Percentiles rank a stretch among this genome's conserved stretches.
Conservation (phyloP, 2,797 vertebrate genomes). For the Crenichthys baileyi region DNA sequence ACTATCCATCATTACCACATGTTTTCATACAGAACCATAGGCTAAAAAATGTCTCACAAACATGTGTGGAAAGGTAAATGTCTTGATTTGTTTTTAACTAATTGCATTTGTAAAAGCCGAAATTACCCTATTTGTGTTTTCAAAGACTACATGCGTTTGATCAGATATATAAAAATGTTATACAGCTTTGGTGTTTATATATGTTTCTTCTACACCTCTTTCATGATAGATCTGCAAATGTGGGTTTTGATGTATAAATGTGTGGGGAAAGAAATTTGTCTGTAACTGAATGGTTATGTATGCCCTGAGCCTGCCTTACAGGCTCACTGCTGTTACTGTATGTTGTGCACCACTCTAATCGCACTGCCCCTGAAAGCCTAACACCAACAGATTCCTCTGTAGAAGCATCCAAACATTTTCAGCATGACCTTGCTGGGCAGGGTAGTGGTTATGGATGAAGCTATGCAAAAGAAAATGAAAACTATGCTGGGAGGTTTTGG, state of each 20-base stretch:
- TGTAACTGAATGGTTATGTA: not conserved
- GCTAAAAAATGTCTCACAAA: not conserved
- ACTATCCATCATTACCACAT: no score
- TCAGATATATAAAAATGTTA: not conserved
- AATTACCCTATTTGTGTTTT: not conserved
- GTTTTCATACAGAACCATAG: not conserved
- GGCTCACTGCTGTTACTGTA: not conserved
- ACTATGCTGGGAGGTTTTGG: not conserved
- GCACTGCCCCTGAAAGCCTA: slow-evolving; percentile 1
- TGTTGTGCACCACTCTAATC: slow-evolving; percentile 4
- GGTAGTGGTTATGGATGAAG: slow-evolving; percentile 10
- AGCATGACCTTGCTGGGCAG: slow-evolving; percentile 18
- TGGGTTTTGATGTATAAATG: slow-evolving; percentile 4
- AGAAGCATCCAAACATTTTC: slow-evolving; percentile 15
- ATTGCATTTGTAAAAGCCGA: no score
- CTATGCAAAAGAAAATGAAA: slow-evolving; percentile 11
- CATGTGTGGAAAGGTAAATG: not conserved
- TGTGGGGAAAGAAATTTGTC: not conserved
- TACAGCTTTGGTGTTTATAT: not conserved
- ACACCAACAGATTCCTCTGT: slow-evolving; percentile 7
- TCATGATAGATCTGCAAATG: not conserved
- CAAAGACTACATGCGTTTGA: not conserved
- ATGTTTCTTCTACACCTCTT: not conserved
- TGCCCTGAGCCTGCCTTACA: slow-evolving; percentile 3
- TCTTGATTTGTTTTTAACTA: no score